These are phyloP conservation scores for Dolomedes plantarius DNA, from an alignment of 2,888 invertebrate species.

Conservation along the genomic window DNA sequence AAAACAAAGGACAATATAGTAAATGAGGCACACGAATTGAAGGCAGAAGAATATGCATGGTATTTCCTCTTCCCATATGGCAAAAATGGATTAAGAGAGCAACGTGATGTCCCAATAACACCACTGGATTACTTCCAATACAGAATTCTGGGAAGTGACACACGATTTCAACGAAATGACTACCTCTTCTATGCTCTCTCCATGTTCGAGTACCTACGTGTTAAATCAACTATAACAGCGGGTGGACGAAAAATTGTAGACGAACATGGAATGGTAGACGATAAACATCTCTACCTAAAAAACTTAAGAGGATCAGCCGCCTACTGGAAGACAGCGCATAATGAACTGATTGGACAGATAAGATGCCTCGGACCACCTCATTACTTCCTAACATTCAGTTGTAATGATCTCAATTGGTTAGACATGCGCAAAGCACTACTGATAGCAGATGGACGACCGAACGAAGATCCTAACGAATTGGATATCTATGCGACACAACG, in stretches of 20 bases:
- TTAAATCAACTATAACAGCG: constrained; percentile 33
- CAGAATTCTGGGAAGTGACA: constrained; percentile 45
- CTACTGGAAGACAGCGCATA: constrained; percentile 40
- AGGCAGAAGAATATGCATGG: constrained; percentile 32
- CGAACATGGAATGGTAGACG: constrained; percentile 35
- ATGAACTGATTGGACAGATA: constrained; percentile 54
- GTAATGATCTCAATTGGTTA: constrained; percentile 57
- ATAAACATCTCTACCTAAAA: constrained; percentile 29
- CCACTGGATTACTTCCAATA: constrained; percentile 55
- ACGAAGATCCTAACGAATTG: constrained; percentile 39
- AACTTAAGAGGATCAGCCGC: constrained; percentile 31
- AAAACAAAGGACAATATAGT: constrained; percentile 60
- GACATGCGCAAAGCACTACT: constrained; percentile 53
- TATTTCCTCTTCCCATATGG: constrained; percentile 50
- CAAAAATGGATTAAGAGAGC: constrained; percentile 46
- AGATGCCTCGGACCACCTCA: constrained; percentile 45
- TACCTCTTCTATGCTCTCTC: constrained; percentile 32
- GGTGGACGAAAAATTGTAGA: constrained; percentile 23
- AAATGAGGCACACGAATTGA: constrained; percentile 36
- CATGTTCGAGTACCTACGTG: constrained; percentile 28
- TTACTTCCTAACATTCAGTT: constrained; percentile 55
- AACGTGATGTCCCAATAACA: constrained; percentile 35
- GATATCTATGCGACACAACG: constrained; percentile 35
- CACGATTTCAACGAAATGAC: constrained; percentile 58
- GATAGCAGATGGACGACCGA: constrained; percentile 48